Evolutionary conservation across 2,888 invertebrate genomes (phyloP), one percentile per base, ranked within the genome.

Genomic region (Meganola albula): DNA sequence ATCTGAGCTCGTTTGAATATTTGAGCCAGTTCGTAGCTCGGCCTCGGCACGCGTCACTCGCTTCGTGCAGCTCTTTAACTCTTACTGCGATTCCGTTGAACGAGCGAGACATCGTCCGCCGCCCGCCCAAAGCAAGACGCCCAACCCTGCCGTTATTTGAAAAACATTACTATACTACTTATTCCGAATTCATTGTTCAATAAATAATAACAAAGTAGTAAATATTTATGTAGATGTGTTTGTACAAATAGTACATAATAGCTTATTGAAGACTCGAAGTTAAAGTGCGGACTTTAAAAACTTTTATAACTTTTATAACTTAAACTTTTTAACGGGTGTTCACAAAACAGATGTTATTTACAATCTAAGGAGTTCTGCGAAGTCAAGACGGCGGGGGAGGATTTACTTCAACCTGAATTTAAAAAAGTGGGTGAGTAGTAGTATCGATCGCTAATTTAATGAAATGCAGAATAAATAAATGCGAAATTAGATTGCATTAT

Each of bases 341-440:
- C 36, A 26, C 29, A 12, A 39, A 42, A 36, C 40, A 37, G 24
- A 34, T 32, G 12, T 41, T 38, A 21, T 34, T 36, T 28, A 47
- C 34, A 39, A 33, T 30, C 37, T 48, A 45, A 53, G 27, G 42
- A 53, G 36, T 11, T 34, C 55, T 59, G 52, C 53, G 53, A 57
- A 43, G 45, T 55, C 62, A 61, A 63, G 50, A 55, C 54, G 52
- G 50, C 50, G 37, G 55, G 53, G 46, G 46, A 58, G 44, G 51
- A 56, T 47, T 52, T 49, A 40, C 48, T 51, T 42, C 49, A 37
- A 31, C 46, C 32, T 38, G 48, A 63, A 58, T 62, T 65, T 57
- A 60, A 74, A 75, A 78, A 79, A 77, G 76, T 76, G 76, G 80
- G 80, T 80, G 59, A 77, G 80, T 77, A 66, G 51, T 58, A 53